Base-by-base conservation (phyloP, 2,888 invertebrate genomes). In the Choristoneura rosaceana region DNA sequence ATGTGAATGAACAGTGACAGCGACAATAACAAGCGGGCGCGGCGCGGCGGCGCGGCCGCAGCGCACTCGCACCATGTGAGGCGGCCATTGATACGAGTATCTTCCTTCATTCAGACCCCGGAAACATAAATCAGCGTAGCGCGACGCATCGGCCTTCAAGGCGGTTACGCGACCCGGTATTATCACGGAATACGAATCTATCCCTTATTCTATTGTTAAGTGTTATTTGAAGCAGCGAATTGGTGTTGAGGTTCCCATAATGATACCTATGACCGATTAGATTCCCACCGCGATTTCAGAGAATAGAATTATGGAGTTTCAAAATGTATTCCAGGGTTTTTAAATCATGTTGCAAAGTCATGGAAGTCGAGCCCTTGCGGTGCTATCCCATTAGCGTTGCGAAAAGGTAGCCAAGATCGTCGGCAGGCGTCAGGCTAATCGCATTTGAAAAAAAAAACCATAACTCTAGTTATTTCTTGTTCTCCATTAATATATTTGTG, bases 111-210 rank as follows among this genome's bases (percentile, higher is more conserved):
- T 92, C 91, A 91, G 78, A 78, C 78, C 85, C 85, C 89, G 93
- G 92, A 92, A 87, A 87, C 88, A 90, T 92, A 91, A 92, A 92
- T 91, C 90, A 90, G 84, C 86, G 86, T 82, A 80, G 82, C 84
- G 84, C 84, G 84, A 84, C 87, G 82, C 78, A 81, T 79, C 81
- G 78, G 80, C 77, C 77, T 75, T 80, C 80, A 77, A 78, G 80
- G 47, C 73, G 82, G 82, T 79, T 80, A 79, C 80, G 79, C 79
- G 77, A 78, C 82, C 79, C 80, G 69, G 68, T 63, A 68, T 71
- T 68, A 69, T 62, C 68, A 17, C 50, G 41, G 47, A 67, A 52
- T 68, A 60, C 47, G 25, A 68, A 63, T 68, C 67, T 67, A 55
- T 52, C 71, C 52, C 55, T 68, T 47, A 41, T 59, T 71, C 45